Evolutionary conservation across 2,888 invertebrate species (phyloP).

Genomic region (Blera fallax): DNA sequence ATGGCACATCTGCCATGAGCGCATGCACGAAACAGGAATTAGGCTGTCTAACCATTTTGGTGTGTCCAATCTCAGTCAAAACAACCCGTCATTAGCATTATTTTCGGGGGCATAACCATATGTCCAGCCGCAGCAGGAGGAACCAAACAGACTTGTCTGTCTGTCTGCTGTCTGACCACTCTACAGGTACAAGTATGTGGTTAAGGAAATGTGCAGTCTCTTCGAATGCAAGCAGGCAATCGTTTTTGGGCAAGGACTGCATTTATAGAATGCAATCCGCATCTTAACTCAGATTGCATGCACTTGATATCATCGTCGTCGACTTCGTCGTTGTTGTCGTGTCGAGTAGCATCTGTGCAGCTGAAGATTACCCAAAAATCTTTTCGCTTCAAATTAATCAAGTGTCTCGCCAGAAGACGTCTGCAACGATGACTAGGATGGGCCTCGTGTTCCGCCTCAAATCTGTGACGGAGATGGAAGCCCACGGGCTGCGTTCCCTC

Average conservation of each 20-base stretch:
- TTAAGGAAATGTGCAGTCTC: conserved; percentile 34
- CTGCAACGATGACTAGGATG: conserved; percentile 37
- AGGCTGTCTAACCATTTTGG: conserved; percentile 65
- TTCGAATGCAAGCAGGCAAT: conserved; percentile 29
- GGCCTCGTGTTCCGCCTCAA: conserved; percentile 38
- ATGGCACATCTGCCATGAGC: conserved; percentile 53
- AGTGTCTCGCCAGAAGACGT: conserved; percentile 59
- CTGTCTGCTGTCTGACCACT: conserved; percentile 51
- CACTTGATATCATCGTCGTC: conserved; percentile 49
- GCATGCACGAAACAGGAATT: conserved; percentile 19
- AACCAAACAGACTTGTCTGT: conserved; percentile 53
- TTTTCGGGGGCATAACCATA: conserved; percentile 61
- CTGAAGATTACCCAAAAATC: conserved; percentile 65
- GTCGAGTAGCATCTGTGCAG: conserved; percentile 24
- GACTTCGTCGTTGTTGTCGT: background rate
- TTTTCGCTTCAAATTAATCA: conserved; percentile 65
- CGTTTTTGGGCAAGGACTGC: conserved; percentile 48
- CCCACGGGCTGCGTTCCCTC: conserved; percentile 15
- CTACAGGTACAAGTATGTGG: conserved; percentile 25
- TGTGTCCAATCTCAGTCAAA: conserved; percentile 69
- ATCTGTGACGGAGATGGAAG: conserved; percentile 22
- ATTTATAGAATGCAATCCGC: conserved; percentile 57
- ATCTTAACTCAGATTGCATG: conserved; percentile 62
- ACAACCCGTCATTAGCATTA: conserved; percentile 69
- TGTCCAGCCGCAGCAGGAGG: conserved; percentile 14